Conservation (phyloP, 2,113 vertebrate species). For the Macrotis lagotis region DNA sequence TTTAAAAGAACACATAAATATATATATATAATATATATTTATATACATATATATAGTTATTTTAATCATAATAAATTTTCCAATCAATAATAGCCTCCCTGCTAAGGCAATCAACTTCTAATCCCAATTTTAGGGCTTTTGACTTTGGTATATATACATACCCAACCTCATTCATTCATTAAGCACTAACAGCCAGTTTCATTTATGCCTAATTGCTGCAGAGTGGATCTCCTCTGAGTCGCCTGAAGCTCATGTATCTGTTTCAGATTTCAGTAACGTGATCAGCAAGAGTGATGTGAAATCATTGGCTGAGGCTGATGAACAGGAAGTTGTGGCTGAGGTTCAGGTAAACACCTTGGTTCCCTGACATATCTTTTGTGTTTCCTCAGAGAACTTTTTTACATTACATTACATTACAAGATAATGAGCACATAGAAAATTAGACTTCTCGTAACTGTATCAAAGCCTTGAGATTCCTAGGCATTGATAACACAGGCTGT, state of each 20-base stretch:
- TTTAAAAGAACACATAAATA: conserved; percentile 35
- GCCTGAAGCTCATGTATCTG: conserved; percentile 34
- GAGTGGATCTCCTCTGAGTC: conserved; percentile 41
- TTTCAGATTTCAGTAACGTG: conserved; percentile 96
- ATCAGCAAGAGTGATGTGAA: conserved; percentile 98
- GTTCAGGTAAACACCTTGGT: conserved; percentile 88
- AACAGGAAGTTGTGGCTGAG: conserved; percentile 96
- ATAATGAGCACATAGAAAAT: neutral
- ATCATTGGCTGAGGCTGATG: conserved; percentile 93
- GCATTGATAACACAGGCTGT: neutral
- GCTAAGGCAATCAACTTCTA: conserved; percentile 9
- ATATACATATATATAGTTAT: neutral
- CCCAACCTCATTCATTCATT: conserved; percentile 2
- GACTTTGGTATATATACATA: neutral
- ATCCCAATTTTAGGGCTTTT: neutral
- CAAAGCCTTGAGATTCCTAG: conserved; percentile 38
- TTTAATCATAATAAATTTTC: conserved; percentile 44
- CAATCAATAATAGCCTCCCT: conserved; percentile 23
- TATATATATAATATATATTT: neutral
- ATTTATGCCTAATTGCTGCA: conserved; percentile 26
- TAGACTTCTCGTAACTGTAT: conserved; percentile 18
- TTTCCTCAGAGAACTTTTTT: conserved; percentile 36
- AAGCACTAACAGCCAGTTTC: neutral
- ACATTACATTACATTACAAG: neutral
- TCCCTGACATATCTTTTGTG: neutral